A percentile compares a stretch with the other conserved stretches of the same genome.
phyloP scores from a whole-genome alignment of 2,797 vertebrate species.

The Acestrorhynchus altus region DNA sequence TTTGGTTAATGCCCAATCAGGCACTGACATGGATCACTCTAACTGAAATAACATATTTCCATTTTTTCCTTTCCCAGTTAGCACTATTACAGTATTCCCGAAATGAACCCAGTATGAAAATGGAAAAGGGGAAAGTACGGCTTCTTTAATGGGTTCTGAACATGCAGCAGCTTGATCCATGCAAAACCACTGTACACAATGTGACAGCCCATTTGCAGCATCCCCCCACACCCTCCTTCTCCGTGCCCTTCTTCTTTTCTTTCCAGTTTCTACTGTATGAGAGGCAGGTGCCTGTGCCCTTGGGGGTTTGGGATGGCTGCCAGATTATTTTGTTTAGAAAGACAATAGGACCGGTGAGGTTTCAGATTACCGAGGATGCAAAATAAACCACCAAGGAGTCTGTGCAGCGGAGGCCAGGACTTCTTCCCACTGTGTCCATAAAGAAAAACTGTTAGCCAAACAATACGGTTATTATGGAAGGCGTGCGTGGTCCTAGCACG shows the following conservation, averaged over 20 bases:
- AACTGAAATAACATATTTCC: constrained; percentile 38
- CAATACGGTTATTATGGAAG: constrained; percentile 53
- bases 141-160: constrained; percentile 40
- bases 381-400: constrained; percentile 46
- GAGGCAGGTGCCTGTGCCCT: constrained; percentile 60
- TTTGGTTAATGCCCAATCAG: constrained; percentile 29
- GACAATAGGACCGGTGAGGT: constrained; percentile 55
- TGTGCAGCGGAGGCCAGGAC: constrained; percentile 41
- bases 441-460: constrained; percentile 56
- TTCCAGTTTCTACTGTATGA: constrained; percentile 36
- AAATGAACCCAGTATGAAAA: constrained; percentile 51
- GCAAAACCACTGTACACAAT: constrained; percentile 45
- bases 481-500: constrained; percentile 27
- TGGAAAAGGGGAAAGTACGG: constrained; percentile 57
- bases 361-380: constrained; percentile 51
- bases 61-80: constrained; percentile 34
- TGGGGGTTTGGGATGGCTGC: constrained; percentile 51
- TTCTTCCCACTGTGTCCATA: constrained; percentile 45
- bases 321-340: constrained; percentile 59
- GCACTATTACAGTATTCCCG: constrained; percentile 29
- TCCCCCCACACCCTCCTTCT: not conserved
- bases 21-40: constrained; percentile 18
- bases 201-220: constrained; percentile 39
- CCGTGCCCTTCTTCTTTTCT: constrained; percentile 25
- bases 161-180: constrained; percentile 53